Conservation (phyloP, 92 coral and sea anemone genomes). For the Palythoa caribaeorum region DNA sequence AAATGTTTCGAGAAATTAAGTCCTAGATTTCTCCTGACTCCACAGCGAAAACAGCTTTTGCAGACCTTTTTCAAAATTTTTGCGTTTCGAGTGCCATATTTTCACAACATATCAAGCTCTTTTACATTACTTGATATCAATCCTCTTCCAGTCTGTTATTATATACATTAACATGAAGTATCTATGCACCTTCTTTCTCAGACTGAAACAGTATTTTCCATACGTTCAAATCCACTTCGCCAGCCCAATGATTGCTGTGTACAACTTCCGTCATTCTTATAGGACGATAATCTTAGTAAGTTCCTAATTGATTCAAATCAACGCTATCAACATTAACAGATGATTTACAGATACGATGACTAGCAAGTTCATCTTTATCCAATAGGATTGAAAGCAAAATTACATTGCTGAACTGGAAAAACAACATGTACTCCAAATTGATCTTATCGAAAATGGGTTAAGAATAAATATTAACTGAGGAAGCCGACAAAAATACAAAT, state of each 20-base stretch:
- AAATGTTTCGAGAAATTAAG: neutral
- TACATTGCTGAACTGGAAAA: neutral
- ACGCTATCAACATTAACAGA: neutral
- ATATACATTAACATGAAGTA: too few relatives aligned
- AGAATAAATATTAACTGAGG: neutral
- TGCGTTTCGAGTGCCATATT: neutral
- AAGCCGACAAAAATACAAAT: too few relatives aligned
- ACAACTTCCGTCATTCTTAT: neutral
- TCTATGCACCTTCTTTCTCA: neutral
- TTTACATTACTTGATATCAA: too few relatives aligned
- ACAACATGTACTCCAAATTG: neutral
- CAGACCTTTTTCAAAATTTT: neutral
- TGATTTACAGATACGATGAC: neutral
- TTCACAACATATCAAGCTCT: neutral
- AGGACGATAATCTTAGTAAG: neutral
- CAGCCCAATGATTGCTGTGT: neutral
- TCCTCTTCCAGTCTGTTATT: neutral
- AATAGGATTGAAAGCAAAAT: neutral
- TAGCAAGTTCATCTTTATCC: neutral
- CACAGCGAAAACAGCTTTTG: neutral
- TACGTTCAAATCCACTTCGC: neutral
- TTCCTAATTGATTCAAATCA: neutral
- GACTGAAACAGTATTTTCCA: too few relatives aligned
- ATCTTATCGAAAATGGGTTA: neutral
- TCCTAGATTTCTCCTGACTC: neutral